Base-by-base conservation (phyloP, 2,113 vertebrate genomes). In the Heloderma charlesbogerti region DNA sequence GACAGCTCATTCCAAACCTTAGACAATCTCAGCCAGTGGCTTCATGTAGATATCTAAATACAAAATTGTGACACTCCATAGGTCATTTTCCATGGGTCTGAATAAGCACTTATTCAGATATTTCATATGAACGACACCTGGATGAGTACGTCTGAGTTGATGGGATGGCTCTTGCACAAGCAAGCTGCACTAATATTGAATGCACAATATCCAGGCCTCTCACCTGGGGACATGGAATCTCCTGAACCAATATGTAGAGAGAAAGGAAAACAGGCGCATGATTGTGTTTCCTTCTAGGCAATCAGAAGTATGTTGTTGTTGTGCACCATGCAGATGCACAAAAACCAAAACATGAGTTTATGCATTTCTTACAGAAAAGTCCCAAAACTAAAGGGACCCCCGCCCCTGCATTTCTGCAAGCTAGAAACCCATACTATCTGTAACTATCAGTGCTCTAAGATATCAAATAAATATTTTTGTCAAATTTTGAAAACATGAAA, bases 381-480 rank as follows among this genome's bases (percentile, higher is more conserved):
- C 25, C 2, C 37, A 60, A 60, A 54, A 82, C 9, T 83, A 63
- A 37, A 51, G 40, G 25, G 43, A 60, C 18, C 45, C 43, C 57
- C 12, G 57, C 12, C 78, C 31, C 29, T 25, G 3, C 15, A 15
- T 63, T 20, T 51, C 60, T 82, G n/a, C 40, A 40, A 27, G n/a
- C 12, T 25, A 4, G 37, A 45, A 69, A 13, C 29, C 90, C 2
- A 89, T 27, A 81, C 12, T n/a, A 29, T 8, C 89, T 82, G 43
- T 0, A 22, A 10, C 6, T 25, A 84, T 77, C 83, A 81, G 83
- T 4, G 0, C 7, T 45, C 0, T 0, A 6, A 0, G 34, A 87
- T 7, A 87, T 8, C 34, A 75, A 0, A 25, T 2, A 6, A 94
- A 93, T 86, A 89, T 93, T 94, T 85, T 69, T 89, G 79, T 81